Evolutionary conservation across 2,113 vertebrate genomes (phyloP).

Genomic region (Onychostruthus taczanowskii): DNA sequence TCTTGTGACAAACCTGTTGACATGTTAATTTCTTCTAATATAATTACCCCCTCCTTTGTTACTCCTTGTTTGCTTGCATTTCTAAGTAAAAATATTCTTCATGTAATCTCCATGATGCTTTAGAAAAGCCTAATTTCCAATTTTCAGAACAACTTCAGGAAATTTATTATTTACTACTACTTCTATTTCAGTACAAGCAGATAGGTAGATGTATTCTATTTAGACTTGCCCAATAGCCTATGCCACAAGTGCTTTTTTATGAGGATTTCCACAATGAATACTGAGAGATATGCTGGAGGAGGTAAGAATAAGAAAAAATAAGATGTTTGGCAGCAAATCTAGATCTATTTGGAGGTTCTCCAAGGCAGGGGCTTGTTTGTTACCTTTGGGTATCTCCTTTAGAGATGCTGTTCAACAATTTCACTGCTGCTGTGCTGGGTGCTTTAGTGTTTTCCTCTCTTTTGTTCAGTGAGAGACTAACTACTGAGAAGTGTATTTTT

Average conservation of each 20-base stretch:
- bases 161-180: neutral
- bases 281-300: neutral
- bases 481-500: neutral
- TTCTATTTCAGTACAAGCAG: neutral
- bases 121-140: neutral
- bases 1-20: neutral
- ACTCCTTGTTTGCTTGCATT: neutral
- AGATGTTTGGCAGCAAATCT: neutral
- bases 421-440: neutral
- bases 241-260: accelerated
- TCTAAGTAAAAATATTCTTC: neutral
- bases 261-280: neutral
- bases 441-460: neutral
- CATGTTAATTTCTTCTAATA: neutral
- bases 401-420: neutral
- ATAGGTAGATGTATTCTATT: neutral
- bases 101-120: neutral
- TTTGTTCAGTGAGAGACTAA: neutral
- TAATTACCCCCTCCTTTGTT: neutral
- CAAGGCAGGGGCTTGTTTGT: neutral
- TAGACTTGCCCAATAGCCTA: neutral
- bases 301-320: neutral
- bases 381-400: neutral
- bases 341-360: neutral
- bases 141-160: neutral